A percentile compares a stretch with the other conserved stretches of the same genome.
phyloP scores from a whole-genome alignment of 2,888 invertebrate genomes.

The Tetropium fuscum region DNA sequence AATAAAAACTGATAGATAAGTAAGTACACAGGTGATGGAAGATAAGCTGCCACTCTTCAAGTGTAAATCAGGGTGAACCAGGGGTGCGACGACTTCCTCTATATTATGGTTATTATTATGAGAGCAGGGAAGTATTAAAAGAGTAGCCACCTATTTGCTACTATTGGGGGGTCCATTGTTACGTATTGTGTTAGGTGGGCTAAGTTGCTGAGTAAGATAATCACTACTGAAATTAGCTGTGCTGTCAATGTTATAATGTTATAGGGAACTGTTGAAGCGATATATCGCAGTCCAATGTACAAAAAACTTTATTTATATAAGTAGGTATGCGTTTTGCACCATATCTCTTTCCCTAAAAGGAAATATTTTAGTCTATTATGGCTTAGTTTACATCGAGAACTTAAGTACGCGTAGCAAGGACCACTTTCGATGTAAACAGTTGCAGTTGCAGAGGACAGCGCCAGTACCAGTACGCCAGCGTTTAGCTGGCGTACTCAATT shows the following conservation, averaged over 20 bases:
- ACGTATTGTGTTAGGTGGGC: constrained; percentile 29
- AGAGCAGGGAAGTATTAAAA: constrained; percentile 15
- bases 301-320: no score
- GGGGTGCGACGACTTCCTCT: constrained; percentile 9
- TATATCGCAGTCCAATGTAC: constrained; percentile 27
- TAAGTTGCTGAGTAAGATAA: no score
- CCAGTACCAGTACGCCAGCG: no score
- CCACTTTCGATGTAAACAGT: no score
- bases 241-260: constrained; percentile 55
- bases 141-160: constrained; percentile 20
- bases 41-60: no score
- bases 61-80: constrained; percentile 14
- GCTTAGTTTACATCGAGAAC: no score
- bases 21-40: constrained; percentile 6
- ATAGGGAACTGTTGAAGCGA: constrained; percentile 34
- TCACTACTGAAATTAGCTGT: constrained; percentile 45
- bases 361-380: no score
- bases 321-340: no score
- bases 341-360: no score
- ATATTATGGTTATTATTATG: constrained; percentile 3
- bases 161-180: constrained; percentile 12
- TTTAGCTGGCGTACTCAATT: no score
- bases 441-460: no score
- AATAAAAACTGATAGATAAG: constrained; percentile 1
- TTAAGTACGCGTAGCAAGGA: no score